Base-by-base conservation (phyloP, 2,113 vertebrate genomes). In the Micromys minutus region DNA sequence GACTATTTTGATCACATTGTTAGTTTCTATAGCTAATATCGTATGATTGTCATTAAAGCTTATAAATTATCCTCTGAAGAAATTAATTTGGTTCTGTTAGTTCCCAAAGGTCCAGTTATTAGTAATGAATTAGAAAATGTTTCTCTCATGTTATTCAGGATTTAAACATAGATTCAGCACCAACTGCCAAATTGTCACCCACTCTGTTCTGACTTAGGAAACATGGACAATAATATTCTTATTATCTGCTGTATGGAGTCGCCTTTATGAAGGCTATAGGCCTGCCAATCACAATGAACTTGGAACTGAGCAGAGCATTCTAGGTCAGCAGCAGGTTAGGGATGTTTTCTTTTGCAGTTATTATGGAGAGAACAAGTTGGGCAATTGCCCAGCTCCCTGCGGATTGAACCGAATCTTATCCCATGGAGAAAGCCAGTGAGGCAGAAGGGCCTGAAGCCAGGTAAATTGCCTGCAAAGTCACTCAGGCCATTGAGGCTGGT, bases 381-480 rank as follows among this genome's bases (percentile, higher is more conserved):
- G 86, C 93, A 95, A 92, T 79, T 96, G 95, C 88, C 95, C 90
- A 93, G 81, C 61, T 96, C 80, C 94, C 97, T 91, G 76, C 65
- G 93, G 95, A 65, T 96, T 95, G 90, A 59, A 89, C 17, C 0
- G n/a, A 17, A 86, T 92, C 72, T 94, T 39, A 71, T 57, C 59
- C 90, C 69, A 19, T 47, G 55, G 92, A 90, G 88, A 95, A 93
- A 96, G 71, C 72, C 39, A 47, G 36, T 69, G 72, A 95, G 52
- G 52, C 85, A 63, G 34, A 93, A 93, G 85, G 89, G 85, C 71
- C 79, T 39, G 63, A 95, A 93, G 95, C 80, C 94, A 92, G 90
- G 71, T 90, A 96, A 96, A 96, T 96, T 97, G 93, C 80, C 39
- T 89, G 88, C 76, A 92, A 95, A 94, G 94, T 97, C 90, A 76